phyloP scores from a whole-genome alignment of 30 jellyfish, hydroid and myxozoan genomes.

The Hydractinia symbiolongicarpus region DNA sequence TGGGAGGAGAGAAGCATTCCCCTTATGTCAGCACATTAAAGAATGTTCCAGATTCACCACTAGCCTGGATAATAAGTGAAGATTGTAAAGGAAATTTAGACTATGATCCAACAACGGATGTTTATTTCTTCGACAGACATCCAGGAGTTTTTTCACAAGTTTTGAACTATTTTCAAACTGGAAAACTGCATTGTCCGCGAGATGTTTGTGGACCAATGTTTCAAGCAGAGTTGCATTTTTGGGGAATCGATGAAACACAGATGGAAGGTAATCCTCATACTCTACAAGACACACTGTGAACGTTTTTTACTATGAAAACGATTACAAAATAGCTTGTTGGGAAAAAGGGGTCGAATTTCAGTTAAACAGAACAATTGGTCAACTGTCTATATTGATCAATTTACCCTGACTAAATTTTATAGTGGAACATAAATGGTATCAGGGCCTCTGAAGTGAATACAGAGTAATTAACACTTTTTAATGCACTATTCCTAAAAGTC shows the following conservation, averaged over 20 bases:
- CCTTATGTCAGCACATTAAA: slow-evolving; percentile 67
- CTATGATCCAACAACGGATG: slow-evolving; percentile 56
- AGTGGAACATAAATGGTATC: too few species aligned
- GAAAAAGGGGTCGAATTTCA: too few species aligned
- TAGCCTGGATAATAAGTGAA: slow-evolving; percentile 65
- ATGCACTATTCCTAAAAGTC: too few species aligned
- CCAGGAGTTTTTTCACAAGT: slow-evolving; percentile 80
- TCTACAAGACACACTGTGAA: too few species aligned
- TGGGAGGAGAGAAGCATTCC: slow-evolving; percentile 78
- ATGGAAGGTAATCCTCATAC: slow-evolving; percentile 49
- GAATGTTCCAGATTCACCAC: slow-evolving; percentile 91
- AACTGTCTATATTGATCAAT: too few species aligned
- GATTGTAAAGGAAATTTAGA: slow-evolving; percentile 51
- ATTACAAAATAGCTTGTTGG: too few species aligned
- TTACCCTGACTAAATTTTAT: too few species aligned
- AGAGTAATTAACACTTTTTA: too few species aligned
- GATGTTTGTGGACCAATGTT: slow-evolving; percentile 92
- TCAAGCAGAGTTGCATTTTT: slow-evolving; percentile 75
- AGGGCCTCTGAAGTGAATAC: too few species aligned
- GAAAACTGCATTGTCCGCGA: slow-evolving; percentile 90
- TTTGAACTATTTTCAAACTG: slow-evolving; percentile 83
- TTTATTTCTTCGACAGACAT: slow-evolving; percentile 76
- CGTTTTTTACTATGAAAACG: too few species aligned
- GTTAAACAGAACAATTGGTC: too few species aligned
- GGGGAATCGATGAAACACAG: slow-evolving; percentile 96